Evolutionary conservation across 2,888 invertebrate species (phyloP).

Genomic region (Meiosimyza platycephala): DNA sequence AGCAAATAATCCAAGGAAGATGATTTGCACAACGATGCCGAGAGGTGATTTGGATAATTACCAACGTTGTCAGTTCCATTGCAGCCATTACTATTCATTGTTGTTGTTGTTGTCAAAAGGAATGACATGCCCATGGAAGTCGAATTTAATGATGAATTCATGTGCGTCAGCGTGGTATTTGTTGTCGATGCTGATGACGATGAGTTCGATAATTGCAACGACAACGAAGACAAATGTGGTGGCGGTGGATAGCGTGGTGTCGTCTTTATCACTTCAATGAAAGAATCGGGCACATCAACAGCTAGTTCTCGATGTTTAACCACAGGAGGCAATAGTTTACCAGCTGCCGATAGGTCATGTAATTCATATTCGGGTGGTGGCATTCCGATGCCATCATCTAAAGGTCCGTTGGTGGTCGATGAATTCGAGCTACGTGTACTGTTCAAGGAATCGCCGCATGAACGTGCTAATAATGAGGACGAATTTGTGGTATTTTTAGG

Average conservation of each 20-base stretch:
- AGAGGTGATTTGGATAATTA: constrained; percentile 45
- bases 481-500: constrained; percentile 32
- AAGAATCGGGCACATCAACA: constrained; percentile 90
- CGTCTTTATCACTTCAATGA: constrained; percentile 84
- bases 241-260: constrained; percentile 76
- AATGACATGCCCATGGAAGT: background rate
- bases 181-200: constrained; percentile 58
- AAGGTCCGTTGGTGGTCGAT: constrained; percentile 31
- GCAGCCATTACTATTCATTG: constrained; percentile 28
- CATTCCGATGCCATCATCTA: constrained; percentile 52
- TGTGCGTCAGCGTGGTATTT: constrained; percentile 55
- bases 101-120: constrained; percentile 25
- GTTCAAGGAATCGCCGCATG: constrained; percentile 42
- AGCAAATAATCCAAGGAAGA: background rate
- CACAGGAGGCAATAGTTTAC: constrained; percentile 43
- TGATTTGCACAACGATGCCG: background rate
- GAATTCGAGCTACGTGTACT: constrained; percentile 58
- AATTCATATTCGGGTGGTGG: constrained; percentile 64
- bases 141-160: constrained; percentile 46
- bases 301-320: constrained; percentile 75
- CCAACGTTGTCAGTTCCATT: constrained; percentile 35
- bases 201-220: constrained; percentile 59
- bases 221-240: constrained; percentile 62
- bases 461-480: constrained; percentile 37
- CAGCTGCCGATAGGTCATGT: constrained; percentile 48